phyloP scores from a whole-genome alignment of 2,797 vertebrate species.

The Acipenser transmontanus region DNA sequence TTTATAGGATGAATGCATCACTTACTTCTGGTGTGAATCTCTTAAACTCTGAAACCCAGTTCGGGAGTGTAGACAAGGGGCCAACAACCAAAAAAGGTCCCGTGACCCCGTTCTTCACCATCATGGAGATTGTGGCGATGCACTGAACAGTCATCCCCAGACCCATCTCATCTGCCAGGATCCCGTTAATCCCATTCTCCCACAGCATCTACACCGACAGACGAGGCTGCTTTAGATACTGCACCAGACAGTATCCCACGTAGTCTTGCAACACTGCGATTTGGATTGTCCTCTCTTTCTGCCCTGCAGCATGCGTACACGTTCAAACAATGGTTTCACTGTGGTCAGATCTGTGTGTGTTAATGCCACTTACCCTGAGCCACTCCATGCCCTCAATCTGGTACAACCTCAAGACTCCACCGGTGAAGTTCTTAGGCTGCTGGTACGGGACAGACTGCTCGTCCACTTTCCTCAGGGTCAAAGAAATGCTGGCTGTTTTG shows the following conservation, averaged over 20 bases:
- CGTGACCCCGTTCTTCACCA: slow-evolving; percentile 86
- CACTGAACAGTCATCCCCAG: slow-evolving; percentile 96
- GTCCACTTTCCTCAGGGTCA: slow-evolving; percentile 71
- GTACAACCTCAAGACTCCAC: slow-evolving; percentile 92
- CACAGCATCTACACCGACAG: slow-evolving; percentile 80
- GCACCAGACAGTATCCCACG: neutral
- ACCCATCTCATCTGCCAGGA: slow-evolving; percentile 97
- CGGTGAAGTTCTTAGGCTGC: slow-evolving; percentile 81
- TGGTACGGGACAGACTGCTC: slow-evolving; percentile 80
- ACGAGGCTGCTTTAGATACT: slow-evolving; percentile 12
- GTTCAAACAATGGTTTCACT: too few relatives aligned
- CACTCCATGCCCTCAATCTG: slow-evolving; percentile 98
- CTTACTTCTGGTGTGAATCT: slow-evolving; percentile 88
- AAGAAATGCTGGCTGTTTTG: slow-evolving; percentile 78
- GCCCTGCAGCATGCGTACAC: too few relatives aligned
- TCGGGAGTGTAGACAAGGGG: slow-evolving; percentile 91
- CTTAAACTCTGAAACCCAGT: slow-evolving; percentile 92
- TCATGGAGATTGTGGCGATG: slow-evolving; percentile 90
- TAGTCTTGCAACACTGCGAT: neutral
- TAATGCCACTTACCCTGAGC: slow-evolving; percentile 74
- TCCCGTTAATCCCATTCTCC: slow-evolving; percentile 98
- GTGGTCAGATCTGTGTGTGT: too few relatives aligned
- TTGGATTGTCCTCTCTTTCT: neutral
- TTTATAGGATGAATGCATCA: neutral
- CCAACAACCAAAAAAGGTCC: slow-evolving; percentile 94